Evolutionary conservation across 2,888 invertebrate genomes (phyloP).

Genomic region (Trimorus sp.): DNA sequence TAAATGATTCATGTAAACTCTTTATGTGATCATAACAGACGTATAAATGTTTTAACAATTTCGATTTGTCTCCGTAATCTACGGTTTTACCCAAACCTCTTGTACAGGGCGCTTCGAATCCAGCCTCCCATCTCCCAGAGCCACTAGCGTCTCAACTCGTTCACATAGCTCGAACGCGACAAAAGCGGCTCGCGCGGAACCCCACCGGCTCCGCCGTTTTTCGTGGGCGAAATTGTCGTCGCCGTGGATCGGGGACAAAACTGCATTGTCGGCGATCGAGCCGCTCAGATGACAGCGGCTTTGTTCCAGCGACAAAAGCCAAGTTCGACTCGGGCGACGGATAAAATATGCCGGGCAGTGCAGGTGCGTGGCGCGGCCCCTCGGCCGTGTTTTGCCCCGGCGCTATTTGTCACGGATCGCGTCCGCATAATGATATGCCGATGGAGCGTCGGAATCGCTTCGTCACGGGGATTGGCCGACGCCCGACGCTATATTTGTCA

Average conservation of each 20-base stretch:
- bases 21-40: too few species aligned
- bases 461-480: slow-evolving; percentile 60
- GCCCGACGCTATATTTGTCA: slow-evolving; percentile 54
- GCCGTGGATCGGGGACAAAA: slow-evolving; percentile 30
- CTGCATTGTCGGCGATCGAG: slow-evolving; percentile 30
- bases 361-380: slow-evolving; percentile 57
- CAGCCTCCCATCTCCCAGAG: too few species aligned
- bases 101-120: too few species aligned
- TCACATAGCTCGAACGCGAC: too few species aligned
- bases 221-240: slow-evolving; percentile 17
- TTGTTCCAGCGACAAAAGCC: slow-evolving; percentile 57
- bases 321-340: slow-evolving; percentile 49
- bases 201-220: background rate
- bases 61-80: too few species aligned
- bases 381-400: slow-evolving; percentile 51
- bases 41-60: too few species aligned
- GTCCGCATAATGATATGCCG: slow-evolving; percentile 76
- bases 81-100: too few species aligned
- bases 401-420: slow-evolving; percentile 75
- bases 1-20: too few species aligned
- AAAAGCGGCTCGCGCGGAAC: too few species aligned
- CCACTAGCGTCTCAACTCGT: too few species aligned
- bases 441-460: slow-evolving; percentile 71
- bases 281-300: slow-evolving; percentile 46
- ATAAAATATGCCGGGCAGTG: slow-evolving; percentile 63